Conservation (phyloP, 1,140 invertebrate genomes). For the Schlechtendalia chinensis region DNA sequence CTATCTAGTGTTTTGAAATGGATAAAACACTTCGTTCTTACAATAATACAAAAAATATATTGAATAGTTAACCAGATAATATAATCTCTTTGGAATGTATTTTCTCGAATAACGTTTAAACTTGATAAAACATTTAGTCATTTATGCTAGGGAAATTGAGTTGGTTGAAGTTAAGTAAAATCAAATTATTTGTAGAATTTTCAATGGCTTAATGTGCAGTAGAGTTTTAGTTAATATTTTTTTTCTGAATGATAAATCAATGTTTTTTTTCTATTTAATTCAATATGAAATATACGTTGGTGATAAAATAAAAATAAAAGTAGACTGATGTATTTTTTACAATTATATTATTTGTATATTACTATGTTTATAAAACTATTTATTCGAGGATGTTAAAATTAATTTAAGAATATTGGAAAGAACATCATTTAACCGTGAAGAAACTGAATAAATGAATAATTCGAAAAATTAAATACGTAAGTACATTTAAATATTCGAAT, state of each 20-base stretch:
- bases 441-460: not conserved
- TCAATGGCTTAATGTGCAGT: not conserved
- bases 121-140: conserved; percentile 8
- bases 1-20: no score
- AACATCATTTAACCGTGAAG: not conserved
- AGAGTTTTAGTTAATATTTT: not conserved
- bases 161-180: not conserved
- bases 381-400: not conserved
- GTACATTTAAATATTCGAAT: no score
- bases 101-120: not conserved
- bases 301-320: conserved; percentile 1
- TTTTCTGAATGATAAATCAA: not conserved
- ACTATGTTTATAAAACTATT: not conserved
- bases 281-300: not conserved
- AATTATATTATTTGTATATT: not conserved
- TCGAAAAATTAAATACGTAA: not conserved
- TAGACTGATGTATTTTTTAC: not conserved
- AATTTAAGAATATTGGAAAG: not conserved
- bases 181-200: conserved; percentile 12
- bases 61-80: no score
- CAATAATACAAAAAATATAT: no score
- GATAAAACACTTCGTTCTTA: no score
- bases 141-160: not conserved
- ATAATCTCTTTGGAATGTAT: not conserved
- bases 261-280: not conserved